A percentile compares a stretch with the other conserved stretches of the same genome.
Conservation (phyloP, 2,888 invertebrate genomes). For the Dusona sp. region DNA sequence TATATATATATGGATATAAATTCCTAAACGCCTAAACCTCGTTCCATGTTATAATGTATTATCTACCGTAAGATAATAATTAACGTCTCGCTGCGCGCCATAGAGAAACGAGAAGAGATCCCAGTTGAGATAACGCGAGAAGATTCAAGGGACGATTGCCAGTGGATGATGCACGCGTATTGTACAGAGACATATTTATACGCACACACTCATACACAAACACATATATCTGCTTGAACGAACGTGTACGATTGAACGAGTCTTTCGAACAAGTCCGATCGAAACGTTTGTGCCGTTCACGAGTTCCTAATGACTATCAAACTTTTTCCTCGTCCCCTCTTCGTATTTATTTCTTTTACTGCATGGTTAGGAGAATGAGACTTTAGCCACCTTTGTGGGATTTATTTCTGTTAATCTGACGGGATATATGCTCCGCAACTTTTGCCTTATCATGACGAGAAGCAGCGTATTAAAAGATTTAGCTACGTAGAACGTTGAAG, state of each 20-base stretch:
- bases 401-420: constrained; percentile 23
- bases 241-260: constrained; percentile 27
- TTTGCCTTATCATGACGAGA: constrained; percentile 40
- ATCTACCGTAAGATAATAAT: constrained; percentile 64
- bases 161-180: constrained; percentile 55
- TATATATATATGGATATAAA: constrained; percentile 18
- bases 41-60: constrained; percentile 39
- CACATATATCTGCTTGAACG: background rate
- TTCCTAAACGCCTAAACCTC: constrained; percentile 48
- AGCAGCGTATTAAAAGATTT: constrained; percentile 17
- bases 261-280: constrained; percentile 7
- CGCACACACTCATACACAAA: background rate
- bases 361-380: constrained; percentile 13
- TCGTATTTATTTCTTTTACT: constrained; percentile 25
- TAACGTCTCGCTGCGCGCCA: constrained; percentile 60
- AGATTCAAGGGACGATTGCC: constrained; percentile 65
- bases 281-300: constrained; percentile 47
- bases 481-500: background rate
- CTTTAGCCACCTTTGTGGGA: constrained; percentile 51
- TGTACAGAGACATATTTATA: constrained; percentile 2
- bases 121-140: constrained; percentile 54
- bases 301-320: constrained; percentile 61
- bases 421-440: constrained; percentile 46
- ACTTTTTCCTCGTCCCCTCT: constrained; percentile 9
- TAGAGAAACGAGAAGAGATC: constrained; percentile 55